Base-by-base conservation (phyloP, 2,113 vertebrate genomes). In the Chlorocebus sabaeus region DNA sequence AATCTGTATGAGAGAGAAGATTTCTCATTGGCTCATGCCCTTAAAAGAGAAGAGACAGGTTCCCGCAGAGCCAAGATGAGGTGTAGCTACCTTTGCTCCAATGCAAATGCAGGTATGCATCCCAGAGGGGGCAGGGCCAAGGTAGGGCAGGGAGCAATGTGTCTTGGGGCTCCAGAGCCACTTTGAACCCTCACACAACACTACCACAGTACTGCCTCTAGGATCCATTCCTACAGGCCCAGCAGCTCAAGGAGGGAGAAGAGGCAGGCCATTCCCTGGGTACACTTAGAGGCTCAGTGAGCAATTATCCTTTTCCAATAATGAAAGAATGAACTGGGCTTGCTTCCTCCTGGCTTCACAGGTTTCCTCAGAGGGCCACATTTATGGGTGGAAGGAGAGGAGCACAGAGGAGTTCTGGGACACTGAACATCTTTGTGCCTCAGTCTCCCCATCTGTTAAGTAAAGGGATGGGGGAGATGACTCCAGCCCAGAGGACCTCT, bases 191-290 rank as follows among this genome's bases (percentile, higher is more conserved):
- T 89, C 85, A 9, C 25, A 2, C 3, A 20, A 4, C 8, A 23
- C 32, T 35, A n/a, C 22, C 13, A 70, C 6, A 0, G 0, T 17
- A 17, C 8, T 22, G 22, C 2, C 3, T 70, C 40, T 8, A 4
- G 23, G 3, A 43, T 10, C n/a, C 18, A 38, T 50, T 35, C 61
- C 75, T 72, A 72, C 25, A 67, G n/a, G 55, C 35, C 23, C 70
- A 7, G 22, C 22, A 12, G 13, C 20, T 80, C 3, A 0, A 0
- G 3, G 48, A 67, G 23, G 72, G 30, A 5, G 17, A 6, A 18
- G 12, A 68, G 0, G 5, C 8, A 22, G 6, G 22, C 10, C 59
- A 12, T 13, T 82, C 38, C 35, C 35, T 16, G 18, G 20, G 38
- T 32, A 50, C 25, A 18, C 50, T 17, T 4, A 18, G 23, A 59